Percentiles rank a stretch among this genome's conserved stretches.
These are phyloP conservation scores for Riparia riparia DNA, from an alignment of 2,113 vertebrate species.

Conservation along the genomic window DNA sequence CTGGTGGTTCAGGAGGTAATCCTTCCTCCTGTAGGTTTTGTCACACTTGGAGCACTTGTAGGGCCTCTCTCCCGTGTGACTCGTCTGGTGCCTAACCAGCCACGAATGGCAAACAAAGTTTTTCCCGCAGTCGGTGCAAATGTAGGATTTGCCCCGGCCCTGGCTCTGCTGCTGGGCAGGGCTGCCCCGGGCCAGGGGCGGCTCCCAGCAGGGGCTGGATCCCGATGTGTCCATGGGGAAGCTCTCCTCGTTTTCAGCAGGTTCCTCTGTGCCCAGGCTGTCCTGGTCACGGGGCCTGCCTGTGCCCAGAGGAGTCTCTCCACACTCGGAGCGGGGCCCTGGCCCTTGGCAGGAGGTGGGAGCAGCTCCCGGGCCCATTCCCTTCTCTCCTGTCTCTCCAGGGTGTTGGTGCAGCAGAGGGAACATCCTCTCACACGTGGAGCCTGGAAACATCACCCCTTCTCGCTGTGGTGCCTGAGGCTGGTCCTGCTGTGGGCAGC, in stretches of 20 bases:
- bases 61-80: constrained; percentile 16
- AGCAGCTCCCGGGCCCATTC: background rate
- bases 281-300: background rate
- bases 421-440: background rate
- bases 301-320: fast-evolving
- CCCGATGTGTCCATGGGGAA: background rate
- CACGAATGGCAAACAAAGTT: constrained; percentile 14
- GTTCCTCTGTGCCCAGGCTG: background rate
- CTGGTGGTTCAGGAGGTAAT: constrained; percentile 79
- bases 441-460: background rate
- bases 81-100: background rate
- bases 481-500: background rate
- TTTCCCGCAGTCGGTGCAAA: background rate
- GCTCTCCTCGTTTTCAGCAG: background rate
- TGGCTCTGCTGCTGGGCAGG: constrained; percentile 67
- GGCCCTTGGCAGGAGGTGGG: background rate
- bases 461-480: background rate
- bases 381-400: background rate
- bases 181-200: constrained; percentile 20
- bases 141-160: constrained; percentile 67
- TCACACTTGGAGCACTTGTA: constrained; percentile 79
- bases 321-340: fast-evolving
- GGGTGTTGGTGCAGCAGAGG: background rate
- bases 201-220: constrained; percentile 69
- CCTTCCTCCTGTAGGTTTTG: constrained; percentile 78